phyloP scores from a whole-genome alignment of 53 echinoderm and acorn worm genomes.

The Crossaster papposus region DNA sequence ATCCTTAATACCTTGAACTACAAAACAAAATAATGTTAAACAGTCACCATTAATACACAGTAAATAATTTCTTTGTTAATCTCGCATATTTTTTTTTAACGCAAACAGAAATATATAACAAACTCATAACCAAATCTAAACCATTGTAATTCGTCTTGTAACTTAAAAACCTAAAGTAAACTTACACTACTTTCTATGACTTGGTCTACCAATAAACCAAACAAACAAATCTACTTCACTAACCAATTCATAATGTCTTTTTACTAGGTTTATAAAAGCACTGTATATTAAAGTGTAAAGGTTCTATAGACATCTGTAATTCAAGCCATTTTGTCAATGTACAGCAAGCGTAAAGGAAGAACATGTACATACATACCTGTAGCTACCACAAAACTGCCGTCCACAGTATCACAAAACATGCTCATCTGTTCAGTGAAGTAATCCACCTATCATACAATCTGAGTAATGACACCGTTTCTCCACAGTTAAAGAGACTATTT shows the following conservation, averaged over 20 bases:
- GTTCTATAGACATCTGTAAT: not conserved
- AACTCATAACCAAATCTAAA: constrained; percentile 15
- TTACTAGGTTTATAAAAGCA: not conserved
- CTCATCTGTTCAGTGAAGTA: too few species aligned
- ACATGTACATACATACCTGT: too few species aligned
- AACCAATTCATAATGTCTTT: constrained; percentile 5
- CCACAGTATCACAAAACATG: not conserved
- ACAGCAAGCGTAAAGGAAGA: not conserved
- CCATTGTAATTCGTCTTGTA: constrained; percentile 10
- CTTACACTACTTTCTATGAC: constrained; percentile 6
- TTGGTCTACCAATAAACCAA: constrained; percentile 26
- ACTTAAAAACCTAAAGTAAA: constrained; percentile 7
- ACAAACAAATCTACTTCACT: not conserved
- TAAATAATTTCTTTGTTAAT: constrained; percentile 33
- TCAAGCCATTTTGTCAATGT: not conserved
- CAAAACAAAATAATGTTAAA: constrained; percentile 24
- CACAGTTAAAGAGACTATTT: too few species aligned
- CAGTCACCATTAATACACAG: constrained; percentile 49
- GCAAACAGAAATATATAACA: constrained; percentile 47
- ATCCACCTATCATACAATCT: too few species aligned
- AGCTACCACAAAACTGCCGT: not conserved
- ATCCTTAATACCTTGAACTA: not conserved
- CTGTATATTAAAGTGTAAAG: not conserved
- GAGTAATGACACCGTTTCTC: too few species aligned
- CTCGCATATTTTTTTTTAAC: constrained; percentile 12